Base-by-base conservation (phyloP, 2,113 vertebrate genomes). In the Donacobius atricapilla region DNA sequence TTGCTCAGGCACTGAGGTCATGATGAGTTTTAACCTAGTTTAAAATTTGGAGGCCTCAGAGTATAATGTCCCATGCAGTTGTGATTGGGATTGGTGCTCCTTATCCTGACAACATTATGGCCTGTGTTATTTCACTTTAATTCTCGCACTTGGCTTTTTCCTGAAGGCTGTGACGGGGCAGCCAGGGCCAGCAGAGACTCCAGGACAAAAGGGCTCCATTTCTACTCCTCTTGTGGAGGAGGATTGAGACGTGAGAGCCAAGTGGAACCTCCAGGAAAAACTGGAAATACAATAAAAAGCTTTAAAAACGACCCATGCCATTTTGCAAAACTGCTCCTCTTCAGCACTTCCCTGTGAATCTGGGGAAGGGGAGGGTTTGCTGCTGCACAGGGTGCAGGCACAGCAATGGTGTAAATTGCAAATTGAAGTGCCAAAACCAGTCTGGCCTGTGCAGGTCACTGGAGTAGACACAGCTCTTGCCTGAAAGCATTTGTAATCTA, bases 401-500 rank as follows among this genome's bases (percentile, higher is more conserved):
- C 68, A 42, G 84, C 66, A 33, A 66, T 47, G 30, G 27, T 63
- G 82, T 16, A 37, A 80, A 71, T 53, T 72, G 88, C 76, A 86
- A 37, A 89, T 0, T 15, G 72, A 87, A 95, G 96, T 92, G 93
- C 94, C 92, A 93, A 75, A 96, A 96, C 96, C 93, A 93, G 96
- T 94, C 94, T 73, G 86, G 91, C 90, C 96, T 94, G 94, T 89
- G 54, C 90, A 93, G 94, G 83, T 96, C 92, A 66, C 79, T 91
- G 90, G 35, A 87, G 92, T 47, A 92, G 91, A 63, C 50, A 7
- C 35, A 64, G 86, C 76, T 94, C 93, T 84, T 40, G 95, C 93
- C 96, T 89, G 93, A 83, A 91, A 95, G 93, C 93, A 66, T 91
- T 94, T 95, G 95, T 95, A 93, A 96, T 71, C 90, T 84, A 95